These are phyloP conservation scores for Euura lappo DNA, from an alignment of 1,140 invertebrate genomes.

Conservation along the genomic window DNA sequence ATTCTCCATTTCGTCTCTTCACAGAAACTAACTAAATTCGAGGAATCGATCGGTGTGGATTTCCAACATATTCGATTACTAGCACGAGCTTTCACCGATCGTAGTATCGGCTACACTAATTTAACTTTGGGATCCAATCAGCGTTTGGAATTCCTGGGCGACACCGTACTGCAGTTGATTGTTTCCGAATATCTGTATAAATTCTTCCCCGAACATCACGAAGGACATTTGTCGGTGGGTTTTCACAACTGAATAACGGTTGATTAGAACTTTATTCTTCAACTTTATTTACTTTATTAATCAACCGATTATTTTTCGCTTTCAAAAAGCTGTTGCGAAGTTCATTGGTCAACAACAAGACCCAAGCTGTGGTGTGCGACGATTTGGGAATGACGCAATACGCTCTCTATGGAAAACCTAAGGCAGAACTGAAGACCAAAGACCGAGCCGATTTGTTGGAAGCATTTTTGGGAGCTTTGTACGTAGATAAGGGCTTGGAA, in stretches of 20 bases:
- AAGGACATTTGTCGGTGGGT: slow-evolving; percentile 94
- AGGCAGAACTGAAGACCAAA: slow-evolving; percentile 93
- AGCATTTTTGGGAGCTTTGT: slow-evolving; percentile 94
- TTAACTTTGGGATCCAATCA: slow-evolving; percentile 98
- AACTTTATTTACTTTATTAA: no score
- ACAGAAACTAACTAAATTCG: slow-evolving; percentile 89
- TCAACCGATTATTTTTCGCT: no score
- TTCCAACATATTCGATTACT: slow-evolving; percentile 95
- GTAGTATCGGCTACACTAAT: slow-evolving; percentile 95
- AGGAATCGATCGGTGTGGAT: slow-evolving; percentile 88
- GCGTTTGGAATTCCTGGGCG: slow-evolving; percentile 95
- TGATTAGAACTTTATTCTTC: no score
- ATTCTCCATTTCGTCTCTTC: slow-evolving; percentile 53
- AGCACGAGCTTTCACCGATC: slow-evolving; percentile 94
- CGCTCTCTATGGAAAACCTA: slow-evolving; percentile 90
- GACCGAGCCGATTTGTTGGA: slow-evolving; percentile 97
- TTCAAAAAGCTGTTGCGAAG: slow-evolving; percentile 79
- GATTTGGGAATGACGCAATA: slow-evolving; percentile 94
- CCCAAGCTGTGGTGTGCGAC: slow-evolving; percentile 96
- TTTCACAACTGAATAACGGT: no score
- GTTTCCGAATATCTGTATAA: slow-evolving; percentile 96
- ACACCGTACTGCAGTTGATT: slow-evolving; percentile 96
- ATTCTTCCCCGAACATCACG: slow-evolving; percentile 98
- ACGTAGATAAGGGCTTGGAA: slow-evolving; percentile 94
- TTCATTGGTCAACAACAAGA: slow-evolving; percentile 94